Conservation (phyloP, 2,113 vertebrate genomes). For the Ciconia stormi region DNA sequence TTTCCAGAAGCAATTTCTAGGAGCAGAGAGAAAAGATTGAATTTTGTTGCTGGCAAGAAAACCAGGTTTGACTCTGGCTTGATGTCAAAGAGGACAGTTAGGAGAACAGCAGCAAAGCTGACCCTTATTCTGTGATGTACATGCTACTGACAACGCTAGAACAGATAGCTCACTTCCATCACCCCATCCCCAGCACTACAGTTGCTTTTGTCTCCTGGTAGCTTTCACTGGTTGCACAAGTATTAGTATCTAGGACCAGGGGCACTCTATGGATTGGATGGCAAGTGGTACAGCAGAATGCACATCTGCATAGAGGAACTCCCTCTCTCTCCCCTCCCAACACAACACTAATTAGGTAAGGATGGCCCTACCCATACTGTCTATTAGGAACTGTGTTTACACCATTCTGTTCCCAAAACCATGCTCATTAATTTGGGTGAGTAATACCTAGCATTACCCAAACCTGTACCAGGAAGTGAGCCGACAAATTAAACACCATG, state of each 20-base stretch:
- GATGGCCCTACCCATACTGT: background rate
- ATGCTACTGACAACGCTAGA: background rate
- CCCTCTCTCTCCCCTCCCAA: background rate
- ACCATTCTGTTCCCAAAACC: background rate
- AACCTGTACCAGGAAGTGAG: background rate
- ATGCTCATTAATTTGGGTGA: background rate
- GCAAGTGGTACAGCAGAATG: background rate
- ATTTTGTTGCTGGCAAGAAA: background rate
- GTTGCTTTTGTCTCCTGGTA: background rate
- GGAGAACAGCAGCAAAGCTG: background rate
- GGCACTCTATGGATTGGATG: rapidly evolving
- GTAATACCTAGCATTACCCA: background rate
- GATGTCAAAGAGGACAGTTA: background rate
- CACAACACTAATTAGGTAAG: background rate
- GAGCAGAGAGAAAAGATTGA: background rate
- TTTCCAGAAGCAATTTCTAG: constrained; percentile 4
- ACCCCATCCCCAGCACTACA: background rate
- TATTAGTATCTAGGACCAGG: background rate
- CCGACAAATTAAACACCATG: background rate
- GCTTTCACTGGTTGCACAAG: background rate
- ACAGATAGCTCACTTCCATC: background rate
- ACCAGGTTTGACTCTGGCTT: background rate
- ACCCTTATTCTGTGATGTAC: background rate
- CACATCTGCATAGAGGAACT: background rate
- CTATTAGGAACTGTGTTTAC: background rate